Evolutionary conservation across 1,140 invertebrate species (phyloP).

Genomic region (Arion vulgaris): DNA sequence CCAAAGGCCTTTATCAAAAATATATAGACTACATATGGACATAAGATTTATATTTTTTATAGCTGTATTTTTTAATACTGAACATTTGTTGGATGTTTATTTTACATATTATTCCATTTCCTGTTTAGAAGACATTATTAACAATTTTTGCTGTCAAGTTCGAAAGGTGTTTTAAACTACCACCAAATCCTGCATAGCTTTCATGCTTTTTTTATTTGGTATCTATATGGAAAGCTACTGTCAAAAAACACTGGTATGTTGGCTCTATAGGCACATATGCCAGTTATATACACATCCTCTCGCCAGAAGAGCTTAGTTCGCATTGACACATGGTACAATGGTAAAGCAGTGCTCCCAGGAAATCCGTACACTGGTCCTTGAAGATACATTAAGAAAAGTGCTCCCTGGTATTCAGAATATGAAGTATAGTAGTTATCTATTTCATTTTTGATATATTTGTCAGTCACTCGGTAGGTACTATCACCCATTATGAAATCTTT

Average conservation of each 20-base stretch:
- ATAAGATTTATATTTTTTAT: too few relatives aligned
- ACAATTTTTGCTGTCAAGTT: too few relatives aligned
- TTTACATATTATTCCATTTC: too few relatives aligned
- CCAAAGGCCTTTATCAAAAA: too few relatives aligned
- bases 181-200: too few relatives aligned
- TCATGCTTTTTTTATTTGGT: background rate
- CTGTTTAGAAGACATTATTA: too few relatives aligned
- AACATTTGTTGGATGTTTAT: too few relatives aligned
- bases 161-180: too few relatives aligned
- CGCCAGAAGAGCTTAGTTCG: conserved; percentile 60
- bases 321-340: conserved; percentile 61
- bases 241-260: conserved; percentile 21
- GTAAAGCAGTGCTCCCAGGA: conserved; percentile 53
- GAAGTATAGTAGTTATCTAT: conserved; percentile 71
- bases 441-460: conserved; percentile 53
- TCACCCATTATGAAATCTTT: conserved; percentile 50
- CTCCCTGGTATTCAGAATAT: conserved; percentile 61
- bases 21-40: too few relatives aligned
- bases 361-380: conserved; percentile 71
- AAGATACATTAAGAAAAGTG: conserved; percentile 65
- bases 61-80: too few relatives aligned
- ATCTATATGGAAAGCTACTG: background rate
- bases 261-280: conserved; percentile 6
- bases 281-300: conserved; percentile 69
- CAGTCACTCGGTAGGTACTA: conserved; percentile 41